Evolutionary conservation across 2,797 vertebrate species (phyloP), one percentile per base, ranked within the genome.

Genomic region (Muraenolepis orangiensis): DNA sequence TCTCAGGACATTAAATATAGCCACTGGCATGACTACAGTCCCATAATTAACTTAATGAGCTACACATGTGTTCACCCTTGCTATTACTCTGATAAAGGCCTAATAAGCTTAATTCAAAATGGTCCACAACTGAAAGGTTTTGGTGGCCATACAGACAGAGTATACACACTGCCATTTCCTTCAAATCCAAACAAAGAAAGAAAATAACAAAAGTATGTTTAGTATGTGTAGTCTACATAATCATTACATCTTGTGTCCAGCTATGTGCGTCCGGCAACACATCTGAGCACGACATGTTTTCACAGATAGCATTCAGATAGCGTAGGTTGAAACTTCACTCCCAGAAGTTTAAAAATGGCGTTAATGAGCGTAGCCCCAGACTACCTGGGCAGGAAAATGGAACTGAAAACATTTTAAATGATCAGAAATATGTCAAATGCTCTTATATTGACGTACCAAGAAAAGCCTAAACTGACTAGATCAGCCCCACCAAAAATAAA

Each of bases 261-360:
- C 83, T 68, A 31, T 72, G 74, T 20, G 77, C 26, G 71, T 69
- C 13, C 80, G 20, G 32, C 31, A n/a, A 34, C 68, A 73, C 14
- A 74, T 64, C 28, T 76, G 3, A 74, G 80, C 75, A 74, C 8
- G 1, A 1, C 29, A 57, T 4, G 69, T 31, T 20, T n/a, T 74
- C 36, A 80, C 74, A 79, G 71, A 66, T n/a, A 26, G 30, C 70
- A n/a, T n/a, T n/a, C 23, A 73, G 29, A 6, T 66, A 66, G 69
- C 51, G 57, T 72, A 70, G 14, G 66, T 71, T 34, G 14, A 78
- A 69, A 46, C 74, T 66, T 32, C 34, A 18, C 75, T 70, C 72
- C 8, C 31, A 68, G 30, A 40, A 57, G 34, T 76, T 70, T 72
- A 23, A 79, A 38, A 70, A 77, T 26, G 51, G 38, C 66, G 23